A percentile compares a stretch with the other conserved stretches of the same genome.
Conservation (phyloP, 2,797 vertebrate genomes). For the Eutrigla gurnardus region DNA sequence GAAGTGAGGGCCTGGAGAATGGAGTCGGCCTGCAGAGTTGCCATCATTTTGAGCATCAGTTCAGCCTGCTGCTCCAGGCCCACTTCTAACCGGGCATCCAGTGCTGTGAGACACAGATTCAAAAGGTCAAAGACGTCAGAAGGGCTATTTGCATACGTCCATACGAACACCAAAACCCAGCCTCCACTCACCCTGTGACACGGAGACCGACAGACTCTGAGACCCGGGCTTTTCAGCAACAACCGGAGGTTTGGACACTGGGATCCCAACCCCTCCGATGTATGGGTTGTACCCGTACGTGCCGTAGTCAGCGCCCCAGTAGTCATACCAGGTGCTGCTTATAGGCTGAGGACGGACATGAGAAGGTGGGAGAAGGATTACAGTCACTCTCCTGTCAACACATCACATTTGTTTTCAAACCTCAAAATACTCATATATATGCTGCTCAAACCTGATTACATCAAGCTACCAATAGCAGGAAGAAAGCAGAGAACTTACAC, state of each 20-base stretch:
- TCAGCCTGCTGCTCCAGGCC: conserved; percentile 98
- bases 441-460: neutral
- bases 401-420: neutral
- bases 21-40: conserved; percentile 97
- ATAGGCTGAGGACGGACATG: conserved; percentile 87
- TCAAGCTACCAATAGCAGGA: neutral
- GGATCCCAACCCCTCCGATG: conserved; percentile 95
- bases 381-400: neutral
- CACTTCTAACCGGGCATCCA: conserved; percentile 97
- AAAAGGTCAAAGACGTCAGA: neutral
- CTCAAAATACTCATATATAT: no score
- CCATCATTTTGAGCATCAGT: conserved; percentile 99
- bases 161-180: neutral
- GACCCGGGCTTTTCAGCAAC: conserved; percentile 94
- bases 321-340: conserved; percentile 99
- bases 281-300: conserved; percentile 98
- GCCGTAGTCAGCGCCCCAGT: conserved; percentile 98
- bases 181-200: conserved; percentile 91
- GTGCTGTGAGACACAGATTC: conserved; percentile 79
- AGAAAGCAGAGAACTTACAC: neutral
- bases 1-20: conserved; percentile 97
- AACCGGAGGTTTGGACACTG: conserved; percentile 93
- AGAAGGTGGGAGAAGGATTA: conserved; percentile 9
- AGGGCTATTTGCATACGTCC: accelerated
- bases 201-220: conserved; percentile 94